phyloP scores from a whole-genome alignment of 1,140 invertebrate species.

The Geopemphigus sp. region DNA sequence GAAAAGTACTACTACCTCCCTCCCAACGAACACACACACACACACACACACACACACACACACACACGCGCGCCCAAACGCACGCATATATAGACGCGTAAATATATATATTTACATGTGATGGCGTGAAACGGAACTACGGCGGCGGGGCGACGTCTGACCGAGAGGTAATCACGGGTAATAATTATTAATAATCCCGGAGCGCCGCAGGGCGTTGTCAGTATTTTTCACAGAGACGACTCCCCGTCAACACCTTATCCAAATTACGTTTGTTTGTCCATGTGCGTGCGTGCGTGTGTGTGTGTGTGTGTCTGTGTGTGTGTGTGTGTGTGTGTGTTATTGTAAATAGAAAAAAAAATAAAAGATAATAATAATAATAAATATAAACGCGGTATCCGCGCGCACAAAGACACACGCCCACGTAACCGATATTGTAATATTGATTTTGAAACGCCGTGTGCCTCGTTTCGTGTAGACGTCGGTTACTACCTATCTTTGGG shows the following conservation, averaged over 20 bases:
- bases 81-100: too few species aligned
- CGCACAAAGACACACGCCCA: constrained; percentile 34
- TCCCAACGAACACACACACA: not conserved
- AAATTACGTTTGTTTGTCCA: constrained; percentile 18
- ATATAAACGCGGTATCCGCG: constrained; percentile 23
- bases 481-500: not conserved
- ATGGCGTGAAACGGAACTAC: constrained; percentile 28
- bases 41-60: not conserved
- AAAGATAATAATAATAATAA: constrained; percentile 20
- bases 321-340: too few species aligned
- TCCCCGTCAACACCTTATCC: constrained; percentile 42
- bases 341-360: constrained; percentile 10
- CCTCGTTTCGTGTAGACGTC: not conserved
- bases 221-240: constrained; percentile 25
- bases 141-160: constrained; percentile 24
- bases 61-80: too few species aligned
- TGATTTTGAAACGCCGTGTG: constrained; percentile 23
- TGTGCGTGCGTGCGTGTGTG: not conserved
- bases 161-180: constrained; percentile 46
- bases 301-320: not conserved
- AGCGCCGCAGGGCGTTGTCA: constrained; percentile 45
- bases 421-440: constrained; percentile 36
- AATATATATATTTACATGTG: too few species aligned
- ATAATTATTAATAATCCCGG: constrained; percentile 47
- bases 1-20: too few species aligned